Evolutionary conservation across 2,113 vertebrate species (phyloP).

Genomic region (Trogon melanurus): DNA sequence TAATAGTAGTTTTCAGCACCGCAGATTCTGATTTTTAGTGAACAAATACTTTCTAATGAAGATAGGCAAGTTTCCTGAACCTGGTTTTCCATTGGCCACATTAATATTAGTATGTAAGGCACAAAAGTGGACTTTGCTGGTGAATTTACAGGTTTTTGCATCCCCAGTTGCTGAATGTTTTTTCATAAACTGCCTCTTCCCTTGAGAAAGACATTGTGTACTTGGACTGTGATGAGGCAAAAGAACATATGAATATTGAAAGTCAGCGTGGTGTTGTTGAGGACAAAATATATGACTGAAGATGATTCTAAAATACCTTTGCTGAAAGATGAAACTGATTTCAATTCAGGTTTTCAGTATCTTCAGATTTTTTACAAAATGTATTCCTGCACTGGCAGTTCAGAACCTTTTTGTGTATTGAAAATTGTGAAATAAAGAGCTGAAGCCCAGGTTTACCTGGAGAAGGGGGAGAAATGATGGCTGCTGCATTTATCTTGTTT

Average conservation of each 20-base stretch:
- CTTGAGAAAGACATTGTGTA: neutral
- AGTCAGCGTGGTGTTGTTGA: neutral
- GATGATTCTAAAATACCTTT: neutral
- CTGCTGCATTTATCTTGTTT: neutral
- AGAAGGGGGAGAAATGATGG: neutral
- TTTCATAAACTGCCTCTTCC: neutral
- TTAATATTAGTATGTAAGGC: neutral
- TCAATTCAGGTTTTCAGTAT: neutral
- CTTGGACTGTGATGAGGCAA: neutral
- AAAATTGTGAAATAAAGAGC: neutral
- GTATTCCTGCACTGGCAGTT: neutral
- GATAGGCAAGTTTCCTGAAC: neutral
- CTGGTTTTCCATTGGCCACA: neutral
- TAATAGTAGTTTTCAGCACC: neutral
- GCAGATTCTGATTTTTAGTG: neutral
- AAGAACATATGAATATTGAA: neutral
- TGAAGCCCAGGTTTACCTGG: neutral
- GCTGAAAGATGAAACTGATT: neutral
- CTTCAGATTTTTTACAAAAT: neutral
- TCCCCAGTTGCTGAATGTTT: neutral
- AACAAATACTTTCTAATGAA: neutral
- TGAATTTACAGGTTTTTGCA: neutral
- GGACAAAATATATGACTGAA: neutral
- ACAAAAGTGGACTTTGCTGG: neutral
- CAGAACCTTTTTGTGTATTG: neutral